Conservation (phyloP, 2,888 invertebrate species). For the Napeogenes inachia region DNA sequence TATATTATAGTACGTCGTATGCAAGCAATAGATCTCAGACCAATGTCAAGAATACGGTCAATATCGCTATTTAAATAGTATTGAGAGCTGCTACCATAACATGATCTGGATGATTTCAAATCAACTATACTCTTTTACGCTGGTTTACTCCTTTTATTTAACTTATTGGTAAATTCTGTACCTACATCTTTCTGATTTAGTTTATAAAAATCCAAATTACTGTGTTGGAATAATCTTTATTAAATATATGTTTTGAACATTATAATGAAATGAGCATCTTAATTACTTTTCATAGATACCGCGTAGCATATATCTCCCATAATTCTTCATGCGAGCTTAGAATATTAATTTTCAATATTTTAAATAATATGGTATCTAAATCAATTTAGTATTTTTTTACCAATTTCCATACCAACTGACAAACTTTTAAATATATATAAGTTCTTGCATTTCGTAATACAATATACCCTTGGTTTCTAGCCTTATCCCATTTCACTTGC, state of each 20-base stretch:
- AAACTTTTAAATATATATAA: conserved; percentile 19
- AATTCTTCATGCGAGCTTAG: no score
- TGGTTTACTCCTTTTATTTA: conserved; percentile 30
- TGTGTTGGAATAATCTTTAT: no score
- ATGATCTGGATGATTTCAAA: conserved; percentile 49
- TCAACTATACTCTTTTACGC: conserved; percentile 26
- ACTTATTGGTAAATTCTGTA: background rate
- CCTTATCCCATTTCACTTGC: conserved; percentile 56
- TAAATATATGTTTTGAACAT: no score
- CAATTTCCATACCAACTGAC: conserved; percentile 21
- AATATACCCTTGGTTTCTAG: conserved; percentile 38
- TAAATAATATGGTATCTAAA: conserved; percentile 2
- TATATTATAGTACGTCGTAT: background rate
- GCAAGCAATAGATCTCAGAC: conserved; percentile 40
- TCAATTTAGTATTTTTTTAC: background rate
- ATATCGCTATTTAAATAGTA: conserved; percentile 73
- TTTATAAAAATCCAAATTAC: no score
- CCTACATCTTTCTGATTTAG: no score
- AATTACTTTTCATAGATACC: no score
- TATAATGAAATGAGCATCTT: no score
- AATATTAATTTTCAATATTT: background rate
- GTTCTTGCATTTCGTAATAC: conserved; percentile 28
- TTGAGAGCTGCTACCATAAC: conserved; percentile 44
- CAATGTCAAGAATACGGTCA: conserved; percentile 63
- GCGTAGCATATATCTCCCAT: no score